phyloP scores from a whole-genome alignment of 2,113 vertebrate species.

The Bostrychus sinensis region DNA sequence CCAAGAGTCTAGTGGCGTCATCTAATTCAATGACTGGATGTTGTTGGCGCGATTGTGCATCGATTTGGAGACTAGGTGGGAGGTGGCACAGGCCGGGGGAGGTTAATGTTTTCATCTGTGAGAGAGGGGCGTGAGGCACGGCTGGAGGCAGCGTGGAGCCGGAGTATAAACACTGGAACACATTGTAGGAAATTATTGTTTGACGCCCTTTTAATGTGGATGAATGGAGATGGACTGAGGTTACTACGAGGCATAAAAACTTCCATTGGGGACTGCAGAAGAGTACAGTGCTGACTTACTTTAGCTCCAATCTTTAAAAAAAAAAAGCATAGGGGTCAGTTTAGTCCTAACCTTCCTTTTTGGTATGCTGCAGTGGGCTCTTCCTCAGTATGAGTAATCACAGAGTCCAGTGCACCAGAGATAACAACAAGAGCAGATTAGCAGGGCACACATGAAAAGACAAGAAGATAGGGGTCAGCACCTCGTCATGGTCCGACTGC shows the following conservation, averaged over 20 bases:
- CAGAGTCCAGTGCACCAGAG: neutral
- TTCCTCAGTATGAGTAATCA: slow-evolving; percentile 2
- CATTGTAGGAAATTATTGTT: slow-evolving; percentile 23
- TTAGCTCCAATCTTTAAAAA: neutral
- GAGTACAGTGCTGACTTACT: neutral
- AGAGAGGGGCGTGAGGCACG: slow-evolving; percentile 19
- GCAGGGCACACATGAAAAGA: slow-evolving; percentile 33
- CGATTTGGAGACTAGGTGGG: neutral
- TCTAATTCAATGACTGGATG: neutral
- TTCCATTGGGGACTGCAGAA: too few species aligned
- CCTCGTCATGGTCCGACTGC: slow-evolving; percentile 22
- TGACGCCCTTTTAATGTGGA: slow-evolving; percentile 27
- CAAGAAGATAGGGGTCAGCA: slow-evolving; percentile 22
- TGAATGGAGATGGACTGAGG: slow-evolving; percentile 40
- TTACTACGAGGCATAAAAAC: slow-evolving; percentile 45
- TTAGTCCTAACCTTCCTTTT: neutral
- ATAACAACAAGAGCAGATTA: slow-evolving; percentile 25
- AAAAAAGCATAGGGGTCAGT: neutral
- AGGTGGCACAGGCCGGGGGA: neutral
- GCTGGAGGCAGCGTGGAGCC: slow-evolving; percentile 46
- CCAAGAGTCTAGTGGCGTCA: neutral
- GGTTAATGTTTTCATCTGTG: slow-evolving; percentile 42
- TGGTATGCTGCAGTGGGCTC: neutral
- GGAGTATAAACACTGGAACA: slow-evolving; percentile 38
- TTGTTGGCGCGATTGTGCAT: neutral